Base-by-base conservation (phyloP, 2,797 vertebrate genomes). In the Betta splendens region DNA sequence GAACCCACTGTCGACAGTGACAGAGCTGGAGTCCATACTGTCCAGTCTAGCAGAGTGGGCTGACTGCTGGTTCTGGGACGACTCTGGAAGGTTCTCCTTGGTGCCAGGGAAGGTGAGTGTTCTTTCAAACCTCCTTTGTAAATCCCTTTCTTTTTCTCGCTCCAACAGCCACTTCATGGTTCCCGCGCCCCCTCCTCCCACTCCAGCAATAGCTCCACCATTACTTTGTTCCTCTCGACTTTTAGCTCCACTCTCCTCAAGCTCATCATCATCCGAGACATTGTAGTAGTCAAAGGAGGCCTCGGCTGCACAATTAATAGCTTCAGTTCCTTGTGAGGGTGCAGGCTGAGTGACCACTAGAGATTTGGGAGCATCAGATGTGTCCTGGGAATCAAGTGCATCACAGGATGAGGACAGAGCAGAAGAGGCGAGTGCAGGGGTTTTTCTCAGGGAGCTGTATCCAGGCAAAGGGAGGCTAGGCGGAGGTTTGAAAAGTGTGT, bases 21-120 rank as follows among this genome's bases (percentile, higher is more conserved):
- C 95, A 22, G 96, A 98, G 92, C 97, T 98, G 89, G 96, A 98
- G 90, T 99, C 98, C 95, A 98, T 99, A 85, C 97, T 98, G 91
- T 99, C 98, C 38, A 99, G 92, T 40, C 98, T 92, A 26, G 95
- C 96, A 1, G 98, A 98, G 69, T 98, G 98, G 11, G 94, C 95
- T 9, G 96, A 93, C 83, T 97, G 94, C 92, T 98, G 96, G 87
- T 87, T 94, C 91, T 97, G 96, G 86, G 84, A 92, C 89, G 97
- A 81, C 89, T 90, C 88, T 25, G 85, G 75, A 44, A 84, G 82
- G 26, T 83, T 89, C 57, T 88, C 89, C 80, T 96, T 96, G 0
- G 94, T 93, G 79, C 94, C 79, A 9, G 96, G 94, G 81, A 99
- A 96, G 21, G 95, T 96, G 47, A 99, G 95, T 80, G 98, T 98